Base-by-base conservation (phyloP, 2,113 vertebrate species). In the Cynocephalus volans region DNA sequence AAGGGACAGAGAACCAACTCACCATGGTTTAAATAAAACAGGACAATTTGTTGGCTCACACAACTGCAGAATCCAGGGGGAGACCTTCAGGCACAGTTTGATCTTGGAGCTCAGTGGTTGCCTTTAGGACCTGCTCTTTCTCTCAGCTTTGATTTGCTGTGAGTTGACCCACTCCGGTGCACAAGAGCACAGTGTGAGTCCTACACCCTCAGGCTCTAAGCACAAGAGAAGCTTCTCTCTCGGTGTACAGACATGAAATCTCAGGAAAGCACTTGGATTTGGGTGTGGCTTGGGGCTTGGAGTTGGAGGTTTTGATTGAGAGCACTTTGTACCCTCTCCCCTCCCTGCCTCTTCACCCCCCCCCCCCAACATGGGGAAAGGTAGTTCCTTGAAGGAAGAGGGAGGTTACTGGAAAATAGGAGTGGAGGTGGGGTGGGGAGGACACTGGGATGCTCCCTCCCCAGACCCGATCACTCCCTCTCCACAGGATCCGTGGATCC, bases 341-440 rank as follows among this genome's bases (percentile, higher is more conserved):
- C 41, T 41, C 0, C 15, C 41, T 0, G 14, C 73, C 17, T 8
- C 19, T 21, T 23, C 69, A 41, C 17, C 13, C 4, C 50, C 2
- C 4, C 56, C 14, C 64, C 31, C 0, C 1, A 13, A 21, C 50
- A 1, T 2, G 28, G 83, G 45, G 36, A 70, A 45, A 9, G 14
- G 19, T 15, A 1, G 12, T 67, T 88, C 56, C n/a, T 52, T 8
- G 18, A 11, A 48, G 60, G 58, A 92, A 70, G 83, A 54, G 9
- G 3, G 8, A 58, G 15, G 52, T 14, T 31, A 17, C 15, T 17
- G n/a, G 33, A 21, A 13, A 41, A 19, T 1, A 45, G 75, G 45
- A 73, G 19, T 14, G 6, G 45, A 6, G 28, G 41, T 41, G 41
- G 28, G 31, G 10, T 17, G 9, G 33, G n/a, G 69, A 56, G 48